Percentiles rank a stretch among this genome's conserved stretches.
These are phyloP conservation scores for Aphelenchoides besseyi DNA, from an alignment of 1,140 invertebrate genomes.

Conservation along the genomic window DNA sequence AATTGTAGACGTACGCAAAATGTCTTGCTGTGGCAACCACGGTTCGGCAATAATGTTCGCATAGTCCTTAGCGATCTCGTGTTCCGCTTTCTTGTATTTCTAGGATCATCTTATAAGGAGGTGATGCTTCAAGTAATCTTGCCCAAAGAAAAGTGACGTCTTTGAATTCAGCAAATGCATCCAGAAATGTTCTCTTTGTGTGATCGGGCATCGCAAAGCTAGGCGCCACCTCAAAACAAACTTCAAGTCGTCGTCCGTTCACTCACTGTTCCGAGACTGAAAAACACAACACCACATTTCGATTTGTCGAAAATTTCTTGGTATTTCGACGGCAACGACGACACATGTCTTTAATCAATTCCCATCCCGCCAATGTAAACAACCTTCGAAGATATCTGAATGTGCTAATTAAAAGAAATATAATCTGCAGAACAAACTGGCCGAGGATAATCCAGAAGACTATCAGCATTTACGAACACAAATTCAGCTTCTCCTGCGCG, in stretches of 20 bases:
- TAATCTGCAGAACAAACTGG: neutral
- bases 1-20: neutral
- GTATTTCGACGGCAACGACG: too few species aligned
- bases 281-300: too few species aligned
- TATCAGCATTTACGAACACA: slow-evolving; percentile 4
- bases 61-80: neutral
- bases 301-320: neutral
- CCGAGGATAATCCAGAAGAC: neutral
- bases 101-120: too few species aligned
- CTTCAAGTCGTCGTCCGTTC: too few species aligned
- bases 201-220: too few species aligned
- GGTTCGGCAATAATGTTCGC: neutral
- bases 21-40: neutral
- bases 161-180: neutral
- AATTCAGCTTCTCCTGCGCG: neutral
- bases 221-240: too few species aligned
- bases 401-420: too few species aligned
- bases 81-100: neutral
- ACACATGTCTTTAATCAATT: neutral
- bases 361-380: slow-evolving; percentile 3
- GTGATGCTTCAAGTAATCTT: too few species aligned
- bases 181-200: neutral
- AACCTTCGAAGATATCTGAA: neutral
- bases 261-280: too few species aligned
- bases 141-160: neutral